Evolutionary conservation across 37 sponge, comb jelly and placozoan genomes (phyloP).

Genomic region (Chondrosia reniformis): DNA sequence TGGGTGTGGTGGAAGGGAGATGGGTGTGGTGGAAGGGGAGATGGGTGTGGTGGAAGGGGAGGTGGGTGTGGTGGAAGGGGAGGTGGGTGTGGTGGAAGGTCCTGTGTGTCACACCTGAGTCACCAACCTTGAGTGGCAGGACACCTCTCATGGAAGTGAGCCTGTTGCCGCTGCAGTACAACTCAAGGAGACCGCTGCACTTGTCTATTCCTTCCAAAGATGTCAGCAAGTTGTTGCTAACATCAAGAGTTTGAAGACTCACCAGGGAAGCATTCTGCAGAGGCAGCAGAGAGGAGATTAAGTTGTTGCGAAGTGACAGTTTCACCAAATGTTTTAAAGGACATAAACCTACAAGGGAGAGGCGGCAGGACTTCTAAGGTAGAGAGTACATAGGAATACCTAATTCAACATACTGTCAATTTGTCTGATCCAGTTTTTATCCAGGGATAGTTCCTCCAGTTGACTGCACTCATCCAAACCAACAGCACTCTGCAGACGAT

Average conservation of each 20-base stretch:
- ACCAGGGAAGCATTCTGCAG: not conserved
- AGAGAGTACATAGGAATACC: too few species aligned
- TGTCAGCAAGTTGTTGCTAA: conserved; percentile 36
- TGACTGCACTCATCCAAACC: conserved; percentile 52
- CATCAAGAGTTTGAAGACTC: conserved; percentile 32
- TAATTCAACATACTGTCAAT: conserved; percentile 25
- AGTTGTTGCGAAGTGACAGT: conserved; percentile 8
- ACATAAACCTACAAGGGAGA: conserved; percentile 1
- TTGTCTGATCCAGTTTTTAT: conserved; percentile 54
- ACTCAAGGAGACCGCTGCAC: conserved; percentile 45
- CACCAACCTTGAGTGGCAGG: conserved; percentile 47
- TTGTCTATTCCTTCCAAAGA: conserved; percentile 40
- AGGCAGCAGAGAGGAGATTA: conserved; percentile 8
- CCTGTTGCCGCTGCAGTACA: conserved; percentile 63
- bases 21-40: too few species aligned
- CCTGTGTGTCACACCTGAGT: not conserved
- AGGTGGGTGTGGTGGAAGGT: not conserved
- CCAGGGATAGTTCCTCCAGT: conserved; percentile 83
- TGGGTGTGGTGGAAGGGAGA: too few species aligned
- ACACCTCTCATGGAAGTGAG: conserved; percentile 52
- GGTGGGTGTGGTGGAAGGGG: too few species aligned
- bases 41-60: too few species aligned
- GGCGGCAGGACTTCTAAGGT: too few species aligned
- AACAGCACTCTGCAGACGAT: conserved; percentile 44
- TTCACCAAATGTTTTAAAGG: conserved; percentile 3